These are phyloP conservation scores for Lathronympha strigana DNA, from an alignment of 2,888 invertebrate genomes.

Conservation along the genomic window DNA sequence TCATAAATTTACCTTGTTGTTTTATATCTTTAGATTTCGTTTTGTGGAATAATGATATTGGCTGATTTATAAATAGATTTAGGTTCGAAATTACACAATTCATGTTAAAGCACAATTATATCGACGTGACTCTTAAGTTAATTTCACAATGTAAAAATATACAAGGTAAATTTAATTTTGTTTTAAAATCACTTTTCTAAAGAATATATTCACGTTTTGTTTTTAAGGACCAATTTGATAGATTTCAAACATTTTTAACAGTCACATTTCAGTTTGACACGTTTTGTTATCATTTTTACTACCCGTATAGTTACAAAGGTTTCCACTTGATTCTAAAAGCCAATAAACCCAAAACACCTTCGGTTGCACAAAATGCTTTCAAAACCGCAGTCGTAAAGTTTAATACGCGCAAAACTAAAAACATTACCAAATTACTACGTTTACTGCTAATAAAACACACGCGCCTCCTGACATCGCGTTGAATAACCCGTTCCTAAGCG, in stretches of 20 bases:
- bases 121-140: no score
- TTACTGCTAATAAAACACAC: slow-evolving; percentile 69
- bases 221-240: background rate
- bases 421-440: slow-evolving; percentile 72
- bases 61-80: no score
- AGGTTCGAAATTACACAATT: no score
- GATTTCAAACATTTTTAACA: background rate
- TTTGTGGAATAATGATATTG: no score
- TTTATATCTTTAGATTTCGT: no score
- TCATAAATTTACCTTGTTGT: no score
- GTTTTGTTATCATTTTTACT: slow-evolving; percentile 62
- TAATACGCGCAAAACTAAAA: slow-evolving; percentile 66
- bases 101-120: no score
- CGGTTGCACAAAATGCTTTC: slow-evolving; percentile 76
- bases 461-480: slow-evolving; percentile 68
- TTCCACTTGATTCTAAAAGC: slow-evolving; percentile 73
- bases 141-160: no score
- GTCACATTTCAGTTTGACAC: slow-evolving; percentile 3
- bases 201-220: background rate
- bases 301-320: slow-evolving; percentile 71
- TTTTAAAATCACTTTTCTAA: slow-evolving; percentile 8
- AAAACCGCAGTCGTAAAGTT: slow-evolving; percentile 77
- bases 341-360: slow-evolving; percentile 80
- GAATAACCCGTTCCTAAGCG: slow-evolving; percentile 66
- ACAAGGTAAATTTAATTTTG: background rate